Evolutionary conservation across 1,140 invertebrate species (phyloP), one percentile per base, ranked within the genome.

Genomic region (Leptinotarsa undecemlineata): DNA sequence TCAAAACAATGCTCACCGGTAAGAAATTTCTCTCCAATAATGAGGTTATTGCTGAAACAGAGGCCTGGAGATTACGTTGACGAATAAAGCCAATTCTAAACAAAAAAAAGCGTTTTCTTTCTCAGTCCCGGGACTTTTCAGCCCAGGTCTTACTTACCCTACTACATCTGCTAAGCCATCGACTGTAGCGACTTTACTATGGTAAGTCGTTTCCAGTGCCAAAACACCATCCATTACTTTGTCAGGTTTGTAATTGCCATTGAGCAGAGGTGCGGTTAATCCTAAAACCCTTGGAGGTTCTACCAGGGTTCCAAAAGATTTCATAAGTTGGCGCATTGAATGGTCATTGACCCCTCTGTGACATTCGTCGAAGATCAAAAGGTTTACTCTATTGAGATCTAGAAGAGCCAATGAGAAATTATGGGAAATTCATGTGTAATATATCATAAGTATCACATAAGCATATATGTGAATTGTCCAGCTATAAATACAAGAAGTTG

Each of bases 361-460:
- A 82, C 96, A 98, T 83, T 98, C 96, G 84, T 99, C 96, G 80
- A 98, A 92, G 51, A 99, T 91, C 0, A 98, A 81, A 19, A 98
- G 85, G 86, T 93, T 95, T n/a, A 97, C 87, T 74, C 82, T 79
- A 21, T 81, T 77, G 48, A 90, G 82, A 78, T 78, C 83, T 80
- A 63, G 62, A 79, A 20, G 17, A 61, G 60, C 60, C 60, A 61
- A 61, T 61, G 1, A 33, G 8, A 61, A 17, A 61, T 61, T 61
- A 20, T 61, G 15, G 60, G 20, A 61, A 17, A n/a, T n/a, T n/a
- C 60, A 5, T 2, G 17, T 61, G 57, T n/a, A 14, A 61, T 61
- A 61, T 61, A 6, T 26, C 26, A 26, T 26, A 26, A 33, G 33
- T 11, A 33, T 33, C 33, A 33, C 33, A 11, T 8, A 33, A 33